phyloP scores from a whole-genome alignment of 2,797 vertebrate genomes.

The Sebastes matsubarae region DNA sequence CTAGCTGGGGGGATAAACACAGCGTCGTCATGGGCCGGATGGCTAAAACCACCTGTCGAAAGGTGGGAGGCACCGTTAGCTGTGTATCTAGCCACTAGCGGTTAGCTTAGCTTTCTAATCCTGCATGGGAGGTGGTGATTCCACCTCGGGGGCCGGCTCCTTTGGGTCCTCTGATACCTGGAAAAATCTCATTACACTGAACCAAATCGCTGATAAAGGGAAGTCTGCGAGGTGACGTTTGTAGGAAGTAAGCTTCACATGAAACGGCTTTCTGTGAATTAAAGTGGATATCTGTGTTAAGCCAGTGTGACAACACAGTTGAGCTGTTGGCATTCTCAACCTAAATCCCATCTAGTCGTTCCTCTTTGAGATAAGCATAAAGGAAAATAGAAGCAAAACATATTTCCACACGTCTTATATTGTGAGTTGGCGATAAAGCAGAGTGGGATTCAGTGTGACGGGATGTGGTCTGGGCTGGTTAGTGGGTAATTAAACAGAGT shows the following conservation, averaged over 20 bases:
- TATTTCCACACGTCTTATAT: not conserved
- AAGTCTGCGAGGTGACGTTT: not conserved
- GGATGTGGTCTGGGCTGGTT: not conserved
- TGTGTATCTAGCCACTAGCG: not conserved
- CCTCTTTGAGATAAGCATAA: not conserved
- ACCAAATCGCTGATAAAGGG: conserved; percentile 10
- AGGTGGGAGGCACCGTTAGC: not conserved
- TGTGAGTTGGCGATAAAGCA: not conserved
- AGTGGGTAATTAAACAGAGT: conserved; percentile 11
- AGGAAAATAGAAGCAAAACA: not conserved
- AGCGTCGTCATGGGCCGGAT: not conserved
- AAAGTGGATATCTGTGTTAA: not conserved
- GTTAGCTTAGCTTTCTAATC: conserved; percentile 31
- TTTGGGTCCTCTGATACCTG: not conserved
- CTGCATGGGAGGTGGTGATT: not conserved
- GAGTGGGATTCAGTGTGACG: not conserved
- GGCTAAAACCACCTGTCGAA: conserved; percentile 22
- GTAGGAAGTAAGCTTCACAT: not conserved
- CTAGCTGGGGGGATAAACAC: conserved; percentile 30
- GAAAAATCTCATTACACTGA: conserved; percentile 14
- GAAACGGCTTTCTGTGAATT: conserved; percentile 15
- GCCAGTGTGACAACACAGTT: not conserved
- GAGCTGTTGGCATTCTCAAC: not conserved
- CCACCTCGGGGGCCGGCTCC: not conserved
- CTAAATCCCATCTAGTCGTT: not conserved